Evolutionary conservation across 2,888 invertebrate species (phyloP).

Genomic region (Anagyrus pseudococci): DNA sequence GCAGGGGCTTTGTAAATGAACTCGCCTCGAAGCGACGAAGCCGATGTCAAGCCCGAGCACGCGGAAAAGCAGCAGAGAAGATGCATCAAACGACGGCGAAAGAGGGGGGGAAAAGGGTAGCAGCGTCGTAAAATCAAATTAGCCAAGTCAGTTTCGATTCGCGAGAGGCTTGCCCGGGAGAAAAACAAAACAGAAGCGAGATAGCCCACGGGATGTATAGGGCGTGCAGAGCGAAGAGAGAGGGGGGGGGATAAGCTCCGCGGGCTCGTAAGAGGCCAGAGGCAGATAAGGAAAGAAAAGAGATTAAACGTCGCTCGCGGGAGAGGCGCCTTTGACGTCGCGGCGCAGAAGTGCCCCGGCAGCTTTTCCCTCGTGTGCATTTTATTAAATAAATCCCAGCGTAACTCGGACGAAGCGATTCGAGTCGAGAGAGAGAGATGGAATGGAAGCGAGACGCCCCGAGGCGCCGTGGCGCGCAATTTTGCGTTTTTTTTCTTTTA

Average conservation of each 20-base stretch:
- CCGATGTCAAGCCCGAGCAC: too few relatives aligned
- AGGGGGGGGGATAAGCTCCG: background rate
- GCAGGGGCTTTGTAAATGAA: too few relatives aligned
- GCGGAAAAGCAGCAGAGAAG: too few relatives aligned
- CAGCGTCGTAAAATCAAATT: slow-evolving; percentile 3
- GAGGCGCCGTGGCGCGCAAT: too few relatives aligned
- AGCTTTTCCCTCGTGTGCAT: background rate
- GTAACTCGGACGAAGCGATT: background rate
- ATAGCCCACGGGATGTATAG: too few relatives aligned
- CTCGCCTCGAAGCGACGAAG: too few relatives aligned
- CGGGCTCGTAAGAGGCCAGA: background rate
- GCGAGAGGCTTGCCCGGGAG: background rate
- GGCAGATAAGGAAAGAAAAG: slow-evolving; percentile 7
- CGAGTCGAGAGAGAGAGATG: background rate
- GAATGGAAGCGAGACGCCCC: background rate
- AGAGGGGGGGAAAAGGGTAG: too few relatives aligned
- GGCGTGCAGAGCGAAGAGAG: background rate
- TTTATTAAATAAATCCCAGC: slow-evolving; percentile 30
- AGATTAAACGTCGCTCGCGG: slow-evolving; percentile 23
- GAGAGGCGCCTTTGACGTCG: slow-evolving; percentile 26
- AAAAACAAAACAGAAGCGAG: background rate
- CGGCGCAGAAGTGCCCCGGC: background rate
- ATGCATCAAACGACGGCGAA: too few relatives aligned
- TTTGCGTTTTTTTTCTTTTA: too few relatives aligned
- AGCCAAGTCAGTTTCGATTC: background rate